phyloP scores from a whole-genome alignment of 1,140 invertebrate genomes.

The Lamellibrachia luymesi region DNA sequence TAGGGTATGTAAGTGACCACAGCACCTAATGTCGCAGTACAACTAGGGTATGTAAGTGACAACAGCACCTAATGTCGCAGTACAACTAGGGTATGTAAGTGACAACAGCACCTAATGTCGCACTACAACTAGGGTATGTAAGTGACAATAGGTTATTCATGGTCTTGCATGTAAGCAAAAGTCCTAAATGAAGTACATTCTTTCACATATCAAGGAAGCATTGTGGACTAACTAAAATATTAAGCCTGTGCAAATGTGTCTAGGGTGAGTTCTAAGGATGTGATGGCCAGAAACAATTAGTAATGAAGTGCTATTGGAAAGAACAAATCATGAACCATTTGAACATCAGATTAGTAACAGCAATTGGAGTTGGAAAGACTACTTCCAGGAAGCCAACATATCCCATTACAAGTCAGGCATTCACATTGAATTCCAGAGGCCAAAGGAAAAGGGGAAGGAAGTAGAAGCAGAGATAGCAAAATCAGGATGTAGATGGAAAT shows the following conservation, averaged over 20 bases:
- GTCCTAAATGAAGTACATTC: too few species aligned
- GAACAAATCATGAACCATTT: background rate
- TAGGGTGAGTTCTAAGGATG: background rate
- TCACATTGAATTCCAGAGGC: too few species aligned
- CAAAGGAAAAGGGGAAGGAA: background rate
- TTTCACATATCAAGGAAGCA: too few species aligned
- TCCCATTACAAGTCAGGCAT: too few species aligned
- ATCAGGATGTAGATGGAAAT: background rate
- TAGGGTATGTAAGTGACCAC: too few species aligned
- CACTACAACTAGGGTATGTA: background rate
- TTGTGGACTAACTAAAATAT: too few species aligned
- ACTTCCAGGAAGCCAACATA: too few species aligned
- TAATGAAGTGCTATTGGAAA: background rate
- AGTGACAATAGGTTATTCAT: background rate
- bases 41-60: too few species aligned
- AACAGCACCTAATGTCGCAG: background rate
- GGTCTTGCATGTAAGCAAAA: background rate
- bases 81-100: too few species aligned
- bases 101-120: background rate
- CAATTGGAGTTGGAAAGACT: background rate
- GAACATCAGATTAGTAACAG: background rate
- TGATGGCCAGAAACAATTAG: background rate
- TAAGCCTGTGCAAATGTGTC: background rate
- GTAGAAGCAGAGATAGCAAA: background rate
- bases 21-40: background rate